Conservation (phyloP, 1,140 invertebrate genomes). For the Whitmania pigra region DNA sequence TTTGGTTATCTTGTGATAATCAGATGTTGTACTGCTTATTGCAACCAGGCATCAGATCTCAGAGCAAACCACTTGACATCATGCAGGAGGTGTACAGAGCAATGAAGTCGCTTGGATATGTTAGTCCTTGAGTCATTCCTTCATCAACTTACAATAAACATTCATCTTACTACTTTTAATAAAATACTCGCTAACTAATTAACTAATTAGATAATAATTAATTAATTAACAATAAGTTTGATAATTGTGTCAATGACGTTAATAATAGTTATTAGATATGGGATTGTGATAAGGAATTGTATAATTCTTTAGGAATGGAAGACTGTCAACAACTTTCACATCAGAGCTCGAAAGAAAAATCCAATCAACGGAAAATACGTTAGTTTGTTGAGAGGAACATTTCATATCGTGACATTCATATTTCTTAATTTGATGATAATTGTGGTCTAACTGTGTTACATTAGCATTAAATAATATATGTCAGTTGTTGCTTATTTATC, state of each 20-base stretch:
- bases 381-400: background rate
- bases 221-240: background rate
- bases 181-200: background rate
- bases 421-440: background rate
- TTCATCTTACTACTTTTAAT: background rate
- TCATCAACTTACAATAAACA: background rate
- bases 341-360: constrained; percentile 13
- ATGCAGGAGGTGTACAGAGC: constrained; percentile 99
- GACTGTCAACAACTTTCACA: constrained; percentile 13
- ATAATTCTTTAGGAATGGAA: constrained; percentile 15
- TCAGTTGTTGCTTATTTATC: too few relatives aligned
- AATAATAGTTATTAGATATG: too few relatives aligned
- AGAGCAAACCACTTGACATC: constrained; percentile 96
- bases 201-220: background rate
- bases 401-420: too few relatives aligned
- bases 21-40: constrained; percentile 12
- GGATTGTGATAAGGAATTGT: too few relatives aligned
- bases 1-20: constrained; percentile 6
- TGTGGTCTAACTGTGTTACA: too few relatives aligned
- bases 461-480: too few relatives aligned
- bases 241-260: too few relatives aligned
- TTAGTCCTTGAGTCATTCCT: constrained; percentile 43
- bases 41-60: constrained; percentile 73
- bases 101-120: constrained; percentile 92
- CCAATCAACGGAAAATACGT: constrained; percentile 18